Percentiles rank a stretch among this genome's conserved stretches.
Conservation (phyloP, 2,888 invertebrate species). For the Diabrotica balteata region DNA sequence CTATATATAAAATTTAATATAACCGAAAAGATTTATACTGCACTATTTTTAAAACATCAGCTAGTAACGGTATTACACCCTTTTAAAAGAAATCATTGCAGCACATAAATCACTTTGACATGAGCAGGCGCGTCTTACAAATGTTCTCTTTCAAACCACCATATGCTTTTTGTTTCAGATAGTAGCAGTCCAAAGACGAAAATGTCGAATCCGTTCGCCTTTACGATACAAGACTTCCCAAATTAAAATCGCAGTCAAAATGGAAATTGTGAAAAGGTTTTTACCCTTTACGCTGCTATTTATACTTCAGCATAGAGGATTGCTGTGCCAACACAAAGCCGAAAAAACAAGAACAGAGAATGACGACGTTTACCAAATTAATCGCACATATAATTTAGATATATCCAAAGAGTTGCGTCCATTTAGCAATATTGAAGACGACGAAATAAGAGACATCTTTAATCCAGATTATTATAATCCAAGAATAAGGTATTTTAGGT, state of each 20-base stretch:
- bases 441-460: slow-evolving; percentile 41
- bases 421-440: slow-evolving; percentile 46
- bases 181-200: slow-evolving; percentile 9
- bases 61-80: no score
- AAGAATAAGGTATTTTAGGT: slow-evolving; percentile 34
- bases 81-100: no score
- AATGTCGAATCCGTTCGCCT: slow-evolving; percentile 22
- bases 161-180: slow-evolving; percentile 19
- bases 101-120: no score
- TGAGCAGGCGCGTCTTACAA: not conserved
- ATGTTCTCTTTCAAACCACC: no score
- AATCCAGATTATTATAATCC: slow-evolving; percentile 37
- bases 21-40: no score
- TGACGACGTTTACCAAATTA: slow-evolving; percentile 15
- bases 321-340: slow-evolving; percentile 38
- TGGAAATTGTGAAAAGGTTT: slow-evolving; percentile 34
- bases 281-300: slow-evolving; percentile 43
- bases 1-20: no score
- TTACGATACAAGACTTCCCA: slow-evolving; percentile 20
- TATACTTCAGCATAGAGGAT: slow-evolving; percentile 37
- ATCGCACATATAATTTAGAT: slow-evolving; percentile 29
- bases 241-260: slow-evolving; percentile 27
- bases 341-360: slow-evolving; percentile 28
- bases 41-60: no score
- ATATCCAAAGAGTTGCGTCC: slow-evolving; percentile 42